phyloP scores from a whole-genome alignment of 1,140 invertebrate species.

The Lepidotrigona ventralis region DNA sequence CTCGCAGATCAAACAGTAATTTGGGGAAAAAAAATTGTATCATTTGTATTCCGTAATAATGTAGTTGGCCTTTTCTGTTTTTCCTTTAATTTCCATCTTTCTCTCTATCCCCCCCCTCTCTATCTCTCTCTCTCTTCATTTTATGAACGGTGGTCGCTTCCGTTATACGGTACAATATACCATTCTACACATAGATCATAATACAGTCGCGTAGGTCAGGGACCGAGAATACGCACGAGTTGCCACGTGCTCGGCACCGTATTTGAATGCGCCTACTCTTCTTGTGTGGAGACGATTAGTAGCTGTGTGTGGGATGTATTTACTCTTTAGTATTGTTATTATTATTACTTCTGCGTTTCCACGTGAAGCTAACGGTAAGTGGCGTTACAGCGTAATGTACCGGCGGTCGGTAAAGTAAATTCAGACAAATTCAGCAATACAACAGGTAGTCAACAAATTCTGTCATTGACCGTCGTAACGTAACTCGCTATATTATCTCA shows the following conservation, averaged over 20 bases:
- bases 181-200: conserved; percentile 66
- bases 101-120: too few relatives aligned
- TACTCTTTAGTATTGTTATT: conserved; percentile 77
- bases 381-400: neutral
- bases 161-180: conserved; percentile 49
- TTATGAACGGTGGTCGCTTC: conserved; percentile 27
- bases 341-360: conserved; percentile 68
- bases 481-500: neutral
- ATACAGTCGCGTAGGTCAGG: conserved; percentile 65
- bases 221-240: conserved; percentile 59
- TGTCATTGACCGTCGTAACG: neutral
- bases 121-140: neutral
- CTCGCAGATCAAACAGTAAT: neutral
- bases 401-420: neutral
- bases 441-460: too few relatives aligned
- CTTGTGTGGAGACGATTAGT: conserved; percentile 50
- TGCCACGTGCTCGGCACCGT: conserved; percentile 59
- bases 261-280: conserved; percentile 54
- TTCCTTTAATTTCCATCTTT: neutral
- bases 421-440: too few relatives aligned
- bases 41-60: neutral
- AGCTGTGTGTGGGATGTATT: conserved; percentile 65
- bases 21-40: neutral
- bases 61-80: conserved; percentile 1
- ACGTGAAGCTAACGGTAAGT: conserved; percentile 10